A percentile compares a stretch with the other conserved stretches of the same genome.
phyloP scores from a whole-genome alignment of 2,888 invertebrate species.

The Amphiduros pacificus region DNA sequence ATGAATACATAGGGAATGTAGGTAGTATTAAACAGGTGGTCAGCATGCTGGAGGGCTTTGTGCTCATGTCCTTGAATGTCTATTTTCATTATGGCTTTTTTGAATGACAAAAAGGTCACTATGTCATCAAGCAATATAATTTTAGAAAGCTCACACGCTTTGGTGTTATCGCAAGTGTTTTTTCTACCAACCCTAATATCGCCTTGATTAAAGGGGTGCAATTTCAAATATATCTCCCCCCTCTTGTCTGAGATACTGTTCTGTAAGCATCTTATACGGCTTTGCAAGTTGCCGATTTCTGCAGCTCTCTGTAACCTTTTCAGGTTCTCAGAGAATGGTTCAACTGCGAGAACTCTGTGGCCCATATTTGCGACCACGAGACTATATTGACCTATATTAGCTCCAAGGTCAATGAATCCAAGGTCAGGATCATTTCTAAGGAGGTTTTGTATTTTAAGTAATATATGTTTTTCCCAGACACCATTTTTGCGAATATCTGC shows the following conservation, averaged over 20 bases:
- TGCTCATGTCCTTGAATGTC: conserved; percentile 35
- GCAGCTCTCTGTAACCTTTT: conserved; percentile 20
- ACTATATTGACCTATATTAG: conserved; percentile 33
- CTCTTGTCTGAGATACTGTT: conserved; percentile 28
- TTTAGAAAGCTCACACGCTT: neutral
- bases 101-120: conserved; percentile 26
- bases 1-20: conserved; percentile 30
- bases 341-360: conserved; percentile 30
- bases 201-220: conserved; percentile 31
- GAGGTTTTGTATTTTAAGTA: neutral
- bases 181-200: conserved; percentile 17
- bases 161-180: too few relatives aligned
- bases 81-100: conserved; percentile 29
- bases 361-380: conserved; percentile 30
- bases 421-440: conserved; percentile 9
- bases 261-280: conserved; percentile 11
- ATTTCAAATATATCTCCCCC: conserved; percentile 12
- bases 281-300: neutral
- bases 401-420: conserved; percentile 32
- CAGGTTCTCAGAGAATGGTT: conserved; percentile 23
- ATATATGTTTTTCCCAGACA: conserved; percentile 8
- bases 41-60: conserved; percentile 21
- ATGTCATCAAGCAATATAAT: conserved; percentile 22
- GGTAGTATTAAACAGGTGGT: conserved; percentile 20
- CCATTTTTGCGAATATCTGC: neutral